Percentiles rank a stretch among this genome's conserved stretches.
Conservation (phyloP, 2,888 invertebrate species). For the Euzophera pinguis region DNA sequence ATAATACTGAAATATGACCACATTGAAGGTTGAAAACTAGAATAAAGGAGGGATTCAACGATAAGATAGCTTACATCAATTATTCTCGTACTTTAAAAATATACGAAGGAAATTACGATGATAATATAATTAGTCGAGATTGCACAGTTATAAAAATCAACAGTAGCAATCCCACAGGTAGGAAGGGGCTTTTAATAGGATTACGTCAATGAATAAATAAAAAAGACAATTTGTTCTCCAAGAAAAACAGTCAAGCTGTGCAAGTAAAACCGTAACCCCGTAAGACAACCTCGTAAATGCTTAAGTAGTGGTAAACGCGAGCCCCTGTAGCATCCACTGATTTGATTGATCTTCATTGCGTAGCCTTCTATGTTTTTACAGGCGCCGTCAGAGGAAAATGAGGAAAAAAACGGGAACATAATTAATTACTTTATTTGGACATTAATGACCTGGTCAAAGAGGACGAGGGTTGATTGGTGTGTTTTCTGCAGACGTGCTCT, state of each 20-base stretch:
- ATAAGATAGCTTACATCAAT: too few species aligned
- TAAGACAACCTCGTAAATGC: conserved; percentile 66
- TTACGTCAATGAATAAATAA: conserved; percentile 39
- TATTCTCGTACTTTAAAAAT: too few species aligned
- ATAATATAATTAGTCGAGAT: not conserved
- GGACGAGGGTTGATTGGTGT: conserved; percentile 70
- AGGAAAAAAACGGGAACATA: conserved; percentile 68
- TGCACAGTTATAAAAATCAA: conserved; percentile 5
- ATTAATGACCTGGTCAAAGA: conserved; percentile 71
- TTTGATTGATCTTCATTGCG: conserved; percentile 72
- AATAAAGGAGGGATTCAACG: too few species aligned
- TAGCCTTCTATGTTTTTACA: conserved; percentile 64
- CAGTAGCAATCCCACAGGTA: not conserved
- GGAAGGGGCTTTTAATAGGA: conserved; percentile 38
- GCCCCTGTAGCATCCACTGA: conserved; percentile 55
- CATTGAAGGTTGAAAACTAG: too few species aligned
- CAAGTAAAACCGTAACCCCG: conserved; percentile 50
- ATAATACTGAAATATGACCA: too few species aligned
- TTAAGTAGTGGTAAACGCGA: conserved; percentile 58
- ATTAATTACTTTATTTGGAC: conserved; percentile 79
- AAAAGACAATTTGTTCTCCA: conserved; percentile 38
- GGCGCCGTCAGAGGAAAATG: conserved; percentile 60
- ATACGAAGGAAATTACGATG: too few species aligned
- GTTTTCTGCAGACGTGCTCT: conserved; percentile 47
- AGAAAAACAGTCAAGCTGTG: conserved; percentile 48